Conservation (phyloP, 1,140 invertebrate species). For the Bombus sibiricus region DNA sequence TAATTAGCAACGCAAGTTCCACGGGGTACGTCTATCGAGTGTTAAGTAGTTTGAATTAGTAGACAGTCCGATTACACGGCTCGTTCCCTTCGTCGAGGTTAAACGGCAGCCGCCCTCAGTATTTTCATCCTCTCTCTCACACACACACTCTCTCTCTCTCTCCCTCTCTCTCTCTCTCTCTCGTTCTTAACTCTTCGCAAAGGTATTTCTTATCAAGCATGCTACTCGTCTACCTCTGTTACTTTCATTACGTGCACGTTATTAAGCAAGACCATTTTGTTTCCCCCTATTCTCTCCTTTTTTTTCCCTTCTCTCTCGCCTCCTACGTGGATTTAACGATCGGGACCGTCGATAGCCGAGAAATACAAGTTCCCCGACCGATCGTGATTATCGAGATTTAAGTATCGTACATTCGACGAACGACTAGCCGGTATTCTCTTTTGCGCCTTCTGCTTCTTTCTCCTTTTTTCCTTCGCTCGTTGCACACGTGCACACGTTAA, state of each 20-base stretch:
- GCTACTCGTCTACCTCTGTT: background rate
- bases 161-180: background rate
- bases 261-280: constrained; percentile 7
- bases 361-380: background rate
- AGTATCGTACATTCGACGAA: background rate
- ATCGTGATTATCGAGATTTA: background rate
- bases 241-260: constrained; percentile 11
- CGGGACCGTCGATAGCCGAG: background rate
- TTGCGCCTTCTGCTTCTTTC: background rate
- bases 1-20: constrained; percentile 42
- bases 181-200: background rate
- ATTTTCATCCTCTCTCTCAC: background rate
- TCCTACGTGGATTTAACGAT: background rate
- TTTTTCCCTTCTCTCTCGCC: background rate
- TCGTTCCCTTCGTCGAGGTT: constrained; percentile 29
- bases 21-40: constrained; percentile 16
- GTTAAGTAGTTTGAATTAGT: constrained; percentile 35
- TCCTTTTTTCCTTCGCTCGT: too few species aligned
- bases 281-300: too few species aligned
- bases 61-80: constrained; percentile 42
- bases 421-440: background rate
- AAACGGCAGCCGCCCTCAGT: background rate
- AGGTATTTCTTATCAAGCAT: constrained; percentile 31
- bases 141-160: background rate
- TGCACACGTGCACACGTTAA: background rate